Conservation (phyloP, 2,888 invertebrate species). For the Myopa tessellatipennis region DNA sequence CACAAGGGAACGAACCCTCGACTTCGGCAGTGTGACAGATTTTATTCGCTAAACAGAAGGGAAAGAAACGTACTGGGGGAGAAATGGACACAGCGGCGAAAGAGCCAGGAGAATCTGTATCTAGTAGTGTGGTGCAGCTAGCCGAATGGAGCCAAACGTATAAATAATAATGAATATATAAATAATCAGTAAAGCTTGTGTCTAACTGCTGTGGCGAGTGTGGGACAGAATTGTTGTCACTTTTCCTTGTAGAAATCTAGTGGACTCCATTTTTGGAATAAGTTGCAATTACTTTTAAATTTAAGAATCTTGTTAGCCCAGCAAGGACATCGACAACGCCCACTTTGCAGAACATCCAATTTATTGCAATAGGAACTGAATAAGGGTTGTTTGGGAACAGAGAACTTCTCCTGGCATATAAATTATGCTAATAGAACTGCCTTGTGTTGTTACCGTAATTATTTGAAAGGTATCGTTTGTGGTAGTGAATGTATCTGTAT, state of each 20-base stretch:
- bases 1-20: conserved; percentile 37
- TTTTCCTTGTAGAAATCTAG: not conserved
- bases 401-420: not conserved
- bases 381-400: not conserved
- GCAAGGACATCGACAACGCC: not conserved
- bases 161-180: conserved; percentile 56
- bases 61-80: not conserved
- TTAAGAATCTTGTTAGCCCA: not conserved
- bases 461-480: too few species aligned
- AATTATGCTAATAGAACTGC: not conserved
- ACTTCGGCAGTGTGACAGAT: conserved; percentile 58
- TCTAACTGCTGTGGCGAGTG: conserved; percentile 32
- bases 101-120: conserved; percentile 18
- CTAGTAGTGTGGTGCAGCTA: not conserved
- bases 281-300: conserved; percentile 10
- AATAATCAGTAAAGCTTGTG: conserved; percentile 56
- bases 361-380: too few species aligned
- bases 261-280: not conserved
- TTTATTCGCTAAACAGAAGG: conserved; percentile 60
- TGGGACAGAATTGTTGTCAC: not conserved
- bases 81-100: conserved; percentile 19
- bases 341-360: not conserved
- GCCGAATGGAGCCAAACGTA: conserved; percentile 57
- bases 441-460: too few species aligned
- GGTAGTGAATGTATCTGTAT: too few species aligned